Conservation (phyloP, 1,140 invertebrate species). For the Panulirus ornatus region DNA sequence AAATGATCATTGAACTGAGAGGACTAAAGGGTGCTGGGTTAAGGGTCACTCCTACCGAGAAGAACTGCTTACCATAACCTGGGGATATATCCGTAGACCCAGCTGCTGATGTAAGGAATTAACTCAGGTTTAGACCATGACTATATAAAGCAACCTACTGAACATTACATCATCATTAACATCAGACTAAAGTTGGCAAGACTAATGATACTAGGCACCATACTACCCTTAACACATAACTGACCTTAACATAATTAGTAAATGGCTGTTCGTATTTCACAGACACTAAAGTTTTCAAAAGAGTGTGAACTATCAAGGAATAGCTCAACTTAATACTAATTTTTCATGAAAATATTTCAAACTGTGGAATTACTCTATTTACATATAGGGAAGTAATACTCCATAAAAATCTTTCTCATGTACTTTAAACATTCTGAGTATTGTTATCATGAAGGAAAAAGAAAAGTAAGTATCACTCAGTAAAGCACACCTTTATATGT, state of each 20-base stretch:
- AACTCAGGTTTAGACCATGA: constrained; percentile 50
- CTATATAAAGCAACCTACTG: background rate
- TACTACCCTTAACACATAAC: background rate
- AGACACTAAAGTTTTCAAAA: too few relatives aligned
- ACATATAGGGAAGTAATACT: too few relatives aligned
- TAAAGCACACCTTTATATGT: too few relatives aligned
- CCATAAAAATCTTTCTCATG: too few relatives aligned
- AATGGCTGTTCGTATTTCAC: background rate
- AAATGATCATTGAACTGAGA: background rate
- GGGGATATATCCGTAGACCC: constrained; percentile 60
- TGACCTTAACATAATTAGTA: background rate
- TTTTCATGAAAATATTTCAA: too few relatives aligned
- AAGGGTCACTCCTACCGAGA: constrained; percentile 32
- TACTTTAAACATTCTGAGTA: too few relatives aligned
- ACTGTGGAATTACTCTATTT: too few relatives aligned
- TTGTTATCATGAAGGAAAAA: too few relatives aligned
- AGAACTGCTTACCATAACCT: constrained; percentile 65
- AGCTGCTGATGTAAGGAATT: constrained; percentile 54
- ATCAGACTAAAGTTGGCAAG: background rate
- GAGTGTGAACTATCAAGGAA: too few relatives aligned
- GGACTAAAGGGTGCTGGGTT: constrained; percentile 12
- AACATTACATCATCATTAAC: background rate
- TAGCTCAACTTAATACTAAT: too few relatives aligned
- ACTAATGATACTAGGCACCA: too few relatives aligned
- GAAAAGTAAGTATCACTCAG: too few relatives aligned